A percentile compares a stretch with the other conserved stretches of the same genome.
These are phyloP conservation scores for Hydrotaea diabolus DNA, from an alignment of 2,888 invertebrate species.

Conservation along the genomic window DNA sequence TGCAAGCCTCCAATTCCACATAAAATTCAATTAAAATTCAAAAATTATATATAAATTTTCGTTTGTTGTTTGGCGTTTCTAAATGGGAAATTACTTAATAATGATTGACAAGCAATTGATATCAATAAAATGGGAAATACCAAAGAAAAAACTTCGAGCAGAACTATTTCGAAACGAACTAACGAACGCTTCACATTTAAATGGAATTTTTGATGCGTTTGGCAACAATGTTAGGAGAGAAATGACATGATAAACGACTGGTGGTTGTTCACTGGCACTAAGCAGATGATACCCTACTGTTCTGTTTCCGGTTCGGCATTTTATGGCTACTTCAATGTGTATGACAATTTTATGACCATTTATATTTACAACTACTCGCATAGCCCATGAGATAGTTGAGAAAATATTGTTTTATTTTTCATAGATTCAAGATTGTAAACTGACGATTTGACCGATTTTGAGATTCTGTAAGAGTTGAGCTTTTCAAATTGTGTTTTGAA, in stretches of 20 bases:
- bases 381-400: too few relatives aligned
- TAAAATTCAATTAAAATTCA: slow-evolving; percentile 44
- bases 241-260: background rate
- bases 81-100: slow-evolving; percentile 52
- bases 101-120: slow-evolving; percentile 67
- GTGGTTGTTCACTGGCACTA: background rate
- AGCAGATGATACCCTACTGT: background rate
- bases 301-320: background rate
- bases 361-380: too few relatives aligned
- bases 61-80: slow-evolving; percentile 7
- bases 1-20: background rate
- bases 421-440: too few relatives aligned
- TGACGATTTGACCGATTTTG: too few relatives aligned
- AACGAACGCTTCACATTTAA: background rate
- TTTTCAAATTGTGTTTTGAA: too few relatives aligned
- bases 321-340: too few relatives aligned
- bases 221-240: background rate
- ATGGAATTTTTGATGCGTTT: background rate
- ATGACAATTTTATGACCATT: too few relatives aligned
- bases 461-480: too few relatives aligned
- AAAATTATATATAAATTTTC: slow-evolving; percentile 25
- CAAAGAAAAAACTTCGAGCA: background rate
- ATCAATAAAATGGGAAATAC: slow-evolving; percentile 39
- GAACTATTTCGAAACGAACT: background rate
- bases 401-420: too few relatives aligned